Base-by-base conservation (phyloP, 2,113 vertebrate species). In the Nansenia antarctica region DNA sequence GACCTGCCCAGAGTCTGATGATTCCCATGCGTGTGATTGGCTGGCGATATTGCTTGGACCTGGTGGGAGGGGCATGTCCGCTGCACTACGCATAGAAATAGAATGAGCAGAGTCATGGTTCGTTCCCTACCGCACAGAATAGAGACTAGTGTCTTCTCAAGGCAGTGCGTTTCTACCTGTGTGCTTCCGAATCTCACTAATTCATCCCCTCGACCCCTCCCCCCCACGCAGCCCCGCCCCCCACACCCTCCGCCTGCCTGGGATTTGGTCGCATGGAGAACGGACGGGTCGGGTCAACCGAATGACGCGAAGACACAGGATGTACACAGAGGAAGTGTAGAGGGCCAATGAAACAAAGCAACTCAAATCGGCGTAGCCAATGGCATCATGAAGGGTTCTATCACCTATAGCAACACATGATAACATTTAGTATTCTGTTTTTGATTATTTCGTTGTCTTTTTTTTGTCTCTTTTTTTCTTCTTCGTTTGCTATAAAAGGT, bases 361-460 rank as follows among this genome's bases (percentile, higher is more conserved):
- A 92, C 92, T 90, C 90, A 93, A 93, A 76, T 87, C 91, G 82
- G 92, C 90, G 90, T 88, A 93, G 91, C 90, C 93, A 89, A 93
- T 95, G 94, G 94, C 92, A 76, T 86, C 82, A 90, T 93, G 94
- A 96, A 95, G 93, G 85, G 90, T 90, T 94, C 94, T 97, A 95
- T 94, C 94, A 87, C 93, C n/a, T 96, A 90, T 88, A 94, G 94
- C 92, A 96, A 97, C 94, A 96, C 94, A 95, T 95, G 93, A 80
- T 92, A 94, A 98, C 96, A 96, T 95, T 95, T 94, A 96, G 78
- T 57, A 14, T 57, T 57, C 45, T 49, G 45, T 49, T 94, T 88
- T 76, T 85, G 74, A 64, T 83, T 68, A 27, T 55, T 55, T 55
- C 26, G 12, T 22, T 12, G 20, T 34, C 31, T 4, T 55, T 76